Percentiles rank a stretch among this genome's conserved stretches.
phyloP scores from a whole-genome alignment of 1,140 invertebrate species.

The Megalopta genalis region DNA sequence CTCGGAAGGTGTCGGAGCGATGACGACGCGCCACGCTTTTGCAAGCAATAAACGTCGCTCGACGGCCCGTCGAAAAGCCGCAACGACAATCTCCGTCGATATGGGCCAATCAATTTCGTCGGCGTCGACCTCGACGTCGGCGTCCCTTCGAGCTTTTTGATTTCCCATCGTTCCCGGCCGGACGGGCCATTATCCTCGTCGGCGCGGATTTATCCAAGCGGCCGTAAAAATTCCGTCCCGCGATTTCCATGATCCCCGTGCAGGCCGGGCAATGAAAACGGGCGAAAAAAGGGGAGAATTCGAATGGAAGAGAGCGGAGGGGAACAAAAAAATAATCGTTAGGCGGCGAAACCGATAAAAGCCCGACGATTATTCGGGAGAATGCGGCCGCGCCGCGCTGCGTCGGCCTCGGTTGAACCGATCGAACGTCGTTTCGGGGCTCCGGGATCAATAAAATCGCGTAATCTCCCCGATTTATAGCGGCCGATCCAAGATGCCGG shows the following conservation, averaged over 20 bases:
- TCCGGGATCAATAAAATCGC: neutral
- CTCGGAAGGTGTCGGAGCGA: neutral
- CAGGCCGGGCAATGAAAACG: slow-evolving; percentile 4
- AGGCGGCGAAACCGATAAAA: slow-evolving; percentile 11
- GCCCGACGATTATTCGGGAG: neutral
- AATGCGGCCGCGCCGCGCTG: neutral
- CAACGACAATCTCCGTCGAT: slow-evolving; percentile 52
- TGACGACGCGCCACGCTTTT: slow-evolving; percentile 25
- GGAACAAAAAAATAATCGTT: slow-evolving; percentile 2
- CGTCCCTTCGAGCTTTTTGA: slow-evolving; percentile 39
- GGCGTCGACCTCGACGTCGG: slow-evolving; percentile 10
- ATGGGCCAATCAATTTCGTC: slow-evolving; percentile 53
- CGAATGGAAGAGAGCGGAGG: neutral
- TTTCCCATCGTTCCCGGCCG: slow-evolving; percentile 39
- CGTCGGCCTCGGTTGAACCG: neutral
- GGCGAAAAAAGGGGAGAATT: neutral
- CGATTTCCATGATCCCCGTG: slow-evolving; percentile 6
- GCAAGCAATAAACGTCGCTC: slow-evolving; percentile 40
- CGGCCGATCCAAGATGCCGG: neutral
- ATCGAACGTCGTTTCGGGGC: neutral
- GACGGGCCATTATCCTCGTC: slow-evolving; percentile 40
- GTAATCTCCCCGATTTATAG: neutral
- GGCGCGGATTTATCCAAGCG: slow-evolving; percentile 46
- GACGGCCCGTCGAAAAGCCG: slow-evolving; percentile 21
- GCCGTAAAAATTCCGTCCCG: slow-evolving; percentile 43